Evolutionary conservation across 2,888 invertebrate species (phyloP).

Genomic region (Chorisops tibialis): DNA sequence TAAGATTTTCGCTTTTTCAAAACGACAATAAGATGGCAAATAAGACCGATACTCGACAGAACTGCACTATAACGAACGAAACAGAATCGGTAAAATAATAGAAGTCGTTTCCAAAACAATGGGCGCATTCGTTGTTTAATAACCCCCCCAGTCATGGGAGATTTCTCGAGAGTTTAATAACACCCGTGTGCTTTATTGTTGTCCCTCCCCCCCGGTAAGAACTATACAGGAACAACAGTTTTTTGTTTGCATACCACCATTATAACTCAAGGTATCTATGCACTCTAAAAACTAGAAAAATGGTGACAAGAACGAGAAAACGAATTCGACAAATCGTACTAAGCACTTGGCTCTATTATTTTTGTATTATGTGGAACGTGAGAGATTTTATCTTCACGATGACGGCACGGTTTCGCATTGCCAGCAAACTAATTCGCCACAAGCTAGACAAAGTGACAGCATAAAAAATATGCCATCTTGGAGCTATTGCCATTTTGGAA

Average conservation of each 20-base stretch:
- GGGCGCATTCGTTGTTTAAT: constrained; percentile 2
- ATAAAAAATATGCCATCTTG: too few species aligned
- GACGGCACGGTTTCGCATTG: neutral
- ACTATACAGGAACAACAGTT: neutral
- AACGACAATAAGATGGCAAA: too few species aligned
- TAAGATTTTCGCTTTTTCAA: too few species aligned
- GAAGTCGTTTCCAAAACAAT: neutral
- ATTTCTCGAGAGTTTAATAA: constrained; percentile 1
- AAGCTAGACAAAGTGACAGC: too few species aligned
- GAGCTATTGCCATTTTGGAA: too few species aligned
- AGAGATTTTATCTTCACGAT: constrained; percentile 14
- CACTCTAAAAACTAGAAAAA: neutral
- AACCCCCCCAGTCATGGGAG: neutral
- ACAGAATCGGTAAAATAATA: too few species aligned
- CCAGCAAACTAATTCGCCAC: neutral
- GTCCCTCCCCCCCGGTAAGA: neutral
- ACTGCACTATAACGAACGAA: too few species aligned
- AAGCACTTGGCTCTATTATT: constrained; percentile 7
- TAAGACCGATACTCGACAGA: too few species aligned
- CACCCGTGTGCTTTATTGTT: too few species aligned
- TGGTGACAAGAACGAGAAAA: constrained; percentile 22
- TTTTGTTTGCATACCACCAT: neutral
- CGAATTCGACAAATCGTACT: constrained; percentile 16
- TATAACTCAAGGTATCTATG: neutral
- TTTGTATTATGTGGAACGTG: constrained; percentile 12